phyloP scores from a whole-genome alignment of 1,140 invertebrate genomes.

The Aphaenogaster floridana region DNA sequence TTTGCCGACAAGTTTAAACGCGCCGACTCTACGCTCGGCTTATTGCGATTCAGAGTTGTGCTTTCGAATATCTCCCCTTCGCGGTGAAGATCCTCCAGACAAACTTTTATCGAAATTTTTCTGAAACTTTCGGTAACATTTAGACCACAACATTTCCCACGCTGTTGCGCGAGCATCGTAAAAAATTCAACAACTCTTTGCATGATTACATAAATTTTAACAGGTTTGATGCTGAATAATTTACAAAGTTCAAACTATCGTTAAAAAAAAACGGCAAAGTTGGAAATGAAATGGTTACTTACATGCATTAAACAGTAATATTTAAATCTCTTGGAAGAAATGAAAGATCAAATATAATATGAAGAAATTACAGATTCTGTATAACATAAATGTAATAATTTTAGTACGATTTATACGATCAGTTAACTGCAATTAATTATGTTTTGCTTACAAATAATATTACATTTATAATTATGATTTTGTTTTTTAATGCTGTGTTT shows the following conservation, averaged over 20 bases:
- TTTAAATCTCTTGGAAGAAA: not conserved
- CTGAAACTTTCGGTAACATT: constrained; percentile 21
- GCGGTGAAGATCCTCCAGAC: not conserved
- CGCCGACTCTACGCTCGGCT: not conserved
- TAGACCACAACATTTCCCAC: constrained; percentile 25
- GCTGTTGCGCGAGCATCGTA: constrained; percentile 16
- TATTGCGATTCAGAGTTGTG: constrained; percentile 32
- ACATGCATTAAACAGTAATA: not conserved
- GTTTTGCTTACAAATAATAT: not conserved
- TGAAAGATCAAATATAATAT: not conserved
- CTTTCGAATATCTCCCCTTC: constrained; percentile 10
- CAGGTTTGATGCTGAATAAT: constrained; percentile 37
- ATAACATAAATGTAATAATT: not conserved
- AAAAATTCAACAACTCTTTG: constrained; percentile 48
- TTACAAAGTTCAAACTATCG: constrained; percentile 4
- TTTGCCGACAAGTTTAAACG: constrained; percentile 18
- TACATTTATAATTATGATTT: not conserved
- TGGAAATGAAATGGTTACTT: not conserved
- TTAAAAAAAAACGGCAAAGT: not conserved
- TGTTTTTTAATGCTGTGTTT: not conserved
- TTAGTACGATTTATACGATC: not conserved
- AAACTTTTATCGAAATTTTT: constrained; percentile 42
- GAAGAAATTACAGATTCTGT: not conserved
- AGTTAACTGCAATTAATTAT: not conserved
- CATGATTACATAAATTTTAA: constrained; percentile 50